Conservation (phyloP, 2,888 invertebrate species). For the Habroteleia sp. region DNA sequence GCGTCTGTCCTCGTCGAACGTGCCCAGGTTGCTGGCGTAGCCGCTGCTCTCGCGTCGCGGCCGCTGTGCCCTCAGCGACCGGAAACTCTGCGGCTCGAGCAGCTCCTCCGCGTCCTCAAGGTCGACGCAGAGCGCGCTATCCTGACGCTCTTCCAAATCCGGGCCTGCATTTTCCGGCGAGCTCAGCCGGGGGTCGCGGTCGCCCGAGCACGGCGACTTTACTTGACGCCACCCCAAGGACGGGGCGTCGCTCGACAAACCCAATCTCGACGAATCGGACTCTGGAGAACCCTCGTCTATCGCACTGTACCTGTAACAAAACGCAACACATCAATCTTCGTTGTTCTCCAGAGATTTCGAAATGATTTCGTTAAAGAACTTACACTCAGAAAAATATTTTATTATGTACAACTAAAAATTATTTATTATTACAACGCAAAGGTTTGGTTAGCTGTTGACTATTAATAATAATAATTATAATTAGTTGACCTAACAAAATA, state of each 20-base stretch:
- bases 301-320: conserved; percentile 81
- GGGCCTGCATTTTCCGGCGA: conserved; percentile 16
- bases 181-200: conserved; percentile 5
- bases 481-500: too few species aligned
- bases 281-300: conserved; percentile 81
- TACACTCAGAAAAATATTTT: too few species aligned
- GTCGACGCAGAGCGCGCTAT: conserved; percentile 74
- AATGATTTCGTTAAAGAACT: too few species aligned
- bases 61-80: conserved; percentile 58
- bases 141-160: conserved; percentile 67
- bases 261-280: conserved; percentile 64
- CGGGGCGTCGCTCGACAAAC: conserved; percentile 26
- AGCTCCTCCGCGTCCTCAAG: conserved; percentile 66
- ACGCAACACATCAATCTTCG: background rate
- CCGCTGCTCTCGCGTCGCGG: conserved; percentile 76
- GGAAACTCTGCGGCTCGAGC: conserved; percentile 54
- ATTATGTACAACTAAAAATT: too few species aligned
- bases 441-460: too few species aligned
- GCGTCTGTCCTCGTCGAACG: conserved; percentile 75
- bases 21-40: conserved; percentile 74
- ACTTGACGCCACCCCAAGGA: conserved; percentile 54
- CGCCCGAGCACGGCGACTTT: conserved; percentile 45
- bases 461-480: too few species aligned
- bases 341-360: too few species aligned
- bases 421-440: too few species aligned